Evolutionary conservation across 2,113 vertebrate species (phyloP), one percentile per base, ranked within the genome.

Genomic region (Gopherus flavomarginatus): DNA sequence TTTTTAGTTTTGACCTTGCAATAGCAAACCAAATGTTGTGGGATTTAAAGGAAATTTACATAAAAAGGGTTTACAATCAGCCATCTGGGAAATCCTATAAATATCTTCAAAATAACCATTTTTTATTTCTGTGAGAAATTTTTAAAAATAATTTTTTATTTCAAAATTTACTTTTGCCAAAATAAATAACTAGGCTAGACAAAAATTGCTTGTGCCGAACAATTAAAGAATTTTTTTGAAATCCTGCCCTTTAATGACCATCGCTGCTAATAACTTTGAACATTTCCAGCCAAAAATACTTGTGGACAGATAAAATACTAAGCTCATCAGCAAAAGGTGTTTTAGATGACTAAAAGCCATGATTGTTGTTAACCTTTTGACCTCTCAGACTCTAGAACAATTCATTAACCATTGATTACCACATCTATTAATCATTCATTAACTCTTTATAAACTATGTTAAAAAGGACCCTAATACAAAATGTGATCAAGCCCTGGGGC

Each of bases 41-140:
- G 87, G 87, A 97, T 83, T 94, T 94, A 95, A 95, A 94, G 94
- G 90, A 98, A 98, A 98, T 98, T 96, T 97, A 96, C 94, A 92
- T 84, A 95, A 97, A 96, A 97, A 97, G 96, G 90, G 89, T 90
- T 97, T 97, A 90, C 89, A 89, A 91, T 92, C 89, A 95, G 97
- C 96, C 93, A 95, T 97, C 96, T 95, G 95, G 96, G 42, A 92
- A 95, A 95, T 81, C 77, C 91, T 97, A 77, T 56, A 54, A 81
- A 86, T 65, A 50, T 90, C 69, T 42, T 85, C 80, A 95, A 96
- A 94, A 52, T 77, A 96, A 91, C 82, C 95, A 94, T 80, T 57
- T 93, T 19, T 29, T 44, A 35, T 49, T 59, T 82, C 86, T n/a
- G 4, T 47, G 47, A 54, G 84, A 92, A 26, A 77, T 26, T n/a